A percentile compares a stretch with the other conserved stretches of the same genome.
Conservation (phyloP, 1,140 invertebrate genomes). For the Sesamia nonagrioides region DNA sequence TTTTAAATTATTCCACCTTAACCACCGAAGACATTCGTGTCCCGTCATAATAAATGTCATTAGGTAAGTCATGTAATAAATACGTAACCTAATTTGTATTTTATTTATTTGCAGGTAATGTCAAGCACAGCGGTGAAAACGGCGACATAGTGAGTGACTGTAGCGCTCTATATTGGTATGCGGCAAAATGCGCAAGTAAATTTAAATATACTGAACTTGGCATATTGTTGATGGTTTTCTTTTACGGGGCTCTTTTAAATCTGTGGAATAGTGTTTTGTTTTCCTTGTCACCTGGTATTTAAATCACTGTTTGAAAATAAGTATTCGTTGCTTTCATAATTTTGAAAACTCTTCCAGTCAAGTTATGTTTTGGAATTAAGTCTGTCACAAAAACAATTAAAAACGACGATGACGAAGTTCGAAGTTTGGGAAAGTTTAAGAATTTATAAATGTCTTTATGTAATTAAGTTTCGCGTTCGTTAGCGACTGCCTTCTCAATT, state of each 20-base stretch:
- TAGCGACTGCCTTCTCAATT: neutral
- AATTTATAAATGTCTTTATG: neutral
- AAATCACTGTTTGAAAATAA: neutral
- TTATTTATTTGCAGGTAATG: slow-evolving; percentile 31
- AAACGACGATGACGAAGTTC: neutral
- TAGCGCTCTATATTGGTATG: neutral
- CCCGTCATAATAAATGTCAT: neutral
- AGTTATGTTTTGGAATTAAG: neutral
- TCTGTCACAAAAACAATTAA: slow-evolving; percentile 4
- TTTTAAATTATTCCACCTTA: neutral
- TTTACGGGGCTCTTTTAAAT: no score
- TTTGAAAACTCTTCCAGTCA: neutral
- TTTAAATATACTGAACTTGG: neutral
- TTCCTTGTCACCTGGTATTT: neutral
- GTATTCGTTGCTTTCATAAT: neutral
- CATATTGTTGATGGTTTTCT: no score
- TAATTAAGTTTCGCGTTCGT: neutral
- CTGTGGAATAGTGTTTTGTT: neutral
- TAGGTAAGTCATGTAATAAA: neutral
- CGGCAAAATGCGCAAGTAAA: neutral
- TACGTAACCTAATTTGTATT: slow-evolving; percentile 14
- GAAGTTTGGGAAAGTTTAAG: no score
- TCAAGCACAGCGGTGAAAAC: neutral
- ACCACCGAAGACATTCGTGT: neutral
- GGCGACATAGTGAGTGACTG: neutral